Conservation (phyloP, 2,797 vertebrate genomes). For the Lacerta agilis region DNA sequence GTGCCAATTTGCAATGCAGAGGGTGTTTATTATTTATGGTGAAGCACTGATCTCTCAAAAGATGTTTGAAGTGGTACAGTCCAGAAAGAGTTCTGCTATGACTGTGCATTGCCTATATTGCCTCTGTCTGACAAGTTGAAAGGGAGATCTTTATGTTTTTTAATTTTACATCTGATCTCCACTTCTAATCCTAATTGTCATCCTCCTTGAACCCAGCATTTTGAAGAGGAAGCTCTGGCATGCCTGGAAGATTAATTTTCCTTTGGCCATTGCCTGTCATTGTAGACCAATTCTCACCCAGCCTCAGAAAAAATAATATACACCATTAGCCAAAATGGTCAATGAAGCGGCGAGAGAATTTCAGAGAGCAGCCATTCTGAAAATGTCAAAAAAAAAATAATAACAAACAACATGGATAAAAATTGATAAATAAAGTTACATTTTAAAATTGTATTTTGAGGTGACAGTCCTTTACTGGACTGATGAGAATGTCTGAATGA, state of each 20-base stretch:
- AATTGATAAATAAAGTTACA: slow-evolving; percentile 27
- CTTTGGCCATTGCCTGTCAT: slow-evolving; percentile 17
- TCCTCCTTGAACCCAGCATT: background rate
- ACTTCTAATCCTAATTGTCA: background rate
- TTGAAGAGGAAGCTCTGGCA: slow-evolving; percentile 25
- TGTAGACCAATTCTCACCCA: slow-evolving; percentile 7
- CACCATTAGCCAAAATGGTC: slow-evolving; percentile 42
- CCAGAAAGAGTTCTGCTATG: background rate
- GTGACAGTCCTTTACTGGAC: slow-evolving; percentile 17
- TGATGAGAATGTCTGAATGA: background rate
- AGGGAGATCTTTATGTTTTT: background rate
- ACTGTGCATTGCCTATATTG: background rate
- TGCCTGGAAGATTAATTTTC: slow-evolving; percentile 32
- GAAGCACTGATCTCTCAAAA: background rate
- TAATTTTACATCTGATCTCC: background rate
- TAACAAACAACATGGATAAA: background rate
- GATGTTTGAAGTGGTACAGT: background rate
- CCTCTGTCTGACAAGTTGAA: background rate
- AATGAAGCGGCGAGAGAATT: slow-evolving; percentile 9
- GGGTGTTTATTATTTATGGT: background rate
- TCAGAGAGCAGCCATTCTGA: slow-evolving; percentile 33
- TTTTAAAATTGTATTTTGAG: slow-evolving; percentile 20
- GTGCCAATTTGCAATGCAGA: background rate
- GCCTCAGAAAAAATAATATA: slow-evolving; percentile 25
- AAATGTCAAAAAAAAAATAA: slow-evolving; percentile 3